A percentile compares a stretch with the other conserved stretches of the same genome.
Evolutionary conservation across 2,797 vertebrate species (phyloP).

Genomic region (Catamblyrhynchus diadema): DNA sequence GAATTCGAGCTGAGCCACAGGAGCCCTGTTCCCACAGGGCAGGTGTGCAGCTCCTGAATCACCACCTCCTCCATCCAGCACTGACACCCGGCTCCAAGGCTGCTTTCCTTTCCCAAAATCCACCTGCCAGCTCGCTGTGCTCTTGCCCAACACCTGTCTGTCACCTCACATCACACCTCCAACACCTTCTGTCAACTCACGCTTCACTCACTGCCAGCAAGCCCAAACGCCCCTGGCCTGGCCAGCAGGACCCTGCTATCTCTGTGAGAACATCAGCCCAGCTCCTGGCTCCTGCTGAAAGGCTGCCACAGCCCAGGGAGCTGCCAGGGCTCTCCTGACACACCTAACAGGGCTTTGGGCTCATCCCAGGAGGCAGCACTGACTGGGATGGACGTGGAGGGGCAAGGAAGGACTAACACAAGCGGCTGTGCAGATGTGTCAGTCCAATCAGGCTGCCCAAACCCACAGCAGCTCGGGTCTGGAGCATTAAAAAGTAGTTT

Average conservation of each 20-base stretch:
- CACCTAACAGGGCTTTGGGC: background rate
- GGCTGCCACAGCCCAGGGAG: background rate
- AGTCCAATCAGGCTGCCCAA: background rate
- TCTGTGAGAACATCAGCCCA: background rate
- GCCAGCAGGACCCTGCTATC: background rate
- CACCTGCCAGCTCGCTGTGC: background rate
- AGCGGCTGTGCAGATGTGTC: background rate
- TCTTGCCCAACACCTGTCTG: slow-evolving; percentile 7
- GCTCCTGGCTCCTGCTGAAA: background rate
- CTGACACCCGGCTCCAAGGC: background rate
- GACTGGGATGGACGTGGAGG: background rate
- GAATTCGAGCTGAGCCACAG: background rate
- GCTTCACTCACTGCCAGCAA: background rate
- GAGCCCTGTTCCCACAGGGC: background rate
- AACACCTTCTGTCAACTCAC: background rate
- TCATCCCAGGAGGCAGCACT: background rate
- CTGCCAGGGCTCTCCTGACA: background rate
- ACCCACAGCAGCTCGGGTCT: background rate
- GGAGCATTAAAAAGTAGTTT: background rate
- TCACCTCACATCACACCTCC: background rate
- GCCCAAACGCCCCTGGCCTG: background rate
- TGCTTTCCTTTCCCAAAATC: background rate
- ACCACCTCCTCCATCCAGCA: background rate
- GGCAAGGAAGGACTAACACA: background rate
- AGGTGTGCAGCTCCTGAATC: background rate